Evolutionary conservation across 2,888 invertebrate species (phyloP), one percentile per base, ranked within the genome.

Genomic region (Harmothoe impar): DNA sequence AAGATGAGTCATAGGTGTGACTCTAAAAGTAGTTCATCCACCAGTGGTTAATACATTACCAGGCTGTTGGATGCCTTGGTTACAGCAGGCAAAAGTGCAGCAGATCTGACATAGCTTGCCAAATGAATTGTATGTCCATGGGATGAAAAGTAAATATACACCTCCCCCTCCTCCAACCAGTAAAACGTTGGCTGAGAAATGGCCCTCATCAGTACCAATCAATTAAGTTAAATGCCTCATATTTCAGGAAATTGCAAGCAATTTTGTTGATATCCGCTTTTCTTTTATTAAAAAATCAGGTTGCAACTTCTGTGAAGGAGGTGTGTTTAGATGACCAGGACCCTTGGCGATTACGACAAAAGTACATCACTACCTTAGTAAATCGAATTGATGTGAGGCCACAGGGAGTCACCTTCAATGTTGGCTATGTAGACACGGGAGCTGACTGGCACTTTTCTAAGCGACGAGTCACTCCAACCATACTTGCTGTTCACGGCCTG

Each of bases 401-500:
- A 29, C 86, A 54, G n/a, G 86, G 86, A n/a, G 56, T 86, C 3
- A 56, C 52, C 0, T 86, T 54, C 52, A 25, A 86, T 54, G 86
- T 86, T 0, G 54, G 31, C 10, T 86, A 86, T 29, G 52, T 86
- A 0, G 86, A 86, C 31, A 86, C 86, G 7, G 86, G 86, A 1
- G 86, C 86, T 15, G 54, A 86, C n/a, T 86, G 86, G 86, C 86
- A 86, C 23, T 86, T 10, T 25, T 31, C 86, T 25, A 17, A 20
- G 23, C 1, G 23, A 23, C 52, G 56, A 7, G 15, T 54, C 5
- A 15, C 86, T 12, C 54, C 54, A 15, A 56, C 56, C 20, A 25
- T 86, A 0, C 31, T 86, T n/a, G 86, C 86, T 10, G 29, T 86
- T 10, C 86, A 86, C 31, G 86, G 54, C 1, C 52, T 86, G 25